A percentile compares a stretch with the other conserved stretches of the same genome.
Evolutionary conservation across 2,113 vertebrate species (phyloP).

Genomic region (Ptilonorhynchus violaceus): DNA sequence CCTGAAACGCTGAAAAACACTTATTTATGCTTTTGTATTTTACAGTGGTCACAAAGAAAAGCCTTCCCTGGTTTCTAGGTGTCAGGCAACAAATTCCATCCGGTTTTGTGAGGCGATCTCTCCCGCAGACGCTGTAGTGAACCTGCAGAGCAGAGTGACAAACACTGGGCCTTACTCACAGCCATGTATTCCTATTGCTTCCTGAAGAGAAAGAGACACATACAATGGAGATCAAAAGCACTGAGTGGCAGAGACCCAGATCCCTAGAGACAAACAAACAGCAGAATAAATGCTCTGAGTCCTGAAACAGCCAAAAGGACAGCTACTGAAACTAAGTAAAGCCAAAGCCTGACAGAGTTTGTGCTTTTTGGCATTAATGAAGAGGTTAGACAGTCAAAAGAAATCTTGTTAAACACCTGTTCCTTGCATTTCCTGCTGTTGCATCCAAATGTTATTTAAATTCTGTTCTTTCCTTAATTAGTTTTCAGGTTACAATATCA

Average conservation of each 20-base stretch:
- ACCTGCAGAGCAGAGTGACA: background rate
- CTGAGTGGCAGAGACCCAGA: background rate
- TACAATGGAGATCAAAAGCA: background rate
- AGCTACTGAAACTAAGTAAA: background rate
- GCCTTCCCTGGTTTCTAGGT: background rate
- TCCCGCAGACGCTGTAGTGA: background rate
- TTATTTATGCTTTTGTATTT: background rate
- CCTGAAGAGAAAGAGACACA: background rate
- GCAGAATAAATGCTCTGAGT: background rate
- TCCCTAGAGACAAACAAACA: background rate
- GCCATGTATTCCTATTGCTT: background rate
- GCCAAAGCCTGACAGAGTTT: background rate
- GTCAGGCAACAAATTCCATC: background rate
- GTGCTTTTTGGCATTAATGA: background rate
- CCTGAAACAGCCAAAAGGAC: background rate
- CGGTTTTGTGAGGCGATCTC: background rate
- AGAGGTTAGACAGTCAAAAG: conserved; percentile 7
- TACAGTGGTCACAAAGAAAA: background rate
- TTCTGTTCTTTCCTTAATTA: conserved; percentile 12
- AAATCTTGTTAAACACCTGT: conserved; percentile 33
- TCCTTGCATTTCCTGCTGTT: background rate
- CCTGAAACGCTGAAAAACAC: background rate
- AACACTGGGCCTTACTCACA: background rate
- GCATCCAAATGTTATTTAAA: conserved; percentile 5
- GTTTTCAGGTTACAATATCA: background rate